Evolutionary conservation across 2,888 invertebrate species (phyloP), one percentile per base, ranked within the genome.

Genomic region (Lycaena phlaeas): DNA sequence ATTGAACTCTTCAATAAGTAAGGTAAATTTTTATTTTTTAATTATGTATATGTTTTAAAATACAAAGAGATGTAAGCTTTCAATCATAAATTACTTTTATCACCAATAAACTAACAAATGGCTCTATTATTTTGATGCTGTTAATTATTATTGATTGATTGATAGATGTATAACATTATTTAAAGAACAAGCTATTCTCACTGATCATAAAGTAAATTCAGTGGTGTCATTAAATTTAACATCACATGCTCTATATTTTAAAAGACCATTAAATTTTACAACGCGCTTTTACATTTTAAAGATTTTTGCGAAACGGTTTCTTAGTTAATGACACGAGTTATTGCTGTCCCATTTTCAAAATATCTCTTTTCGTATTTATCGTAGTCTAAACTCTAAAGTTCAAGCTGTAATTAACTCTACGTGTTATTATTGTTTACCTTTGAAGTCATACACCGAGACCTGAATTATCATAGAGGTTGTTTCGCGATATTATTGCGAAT

Each of bases 201-300:
- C 17, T 27, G 43, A 12, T 34, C 39, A 42, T 44, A 48, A 44
- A 49, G 41, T 45, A 30, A 41, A 45, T 26, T 28, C 39, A 17
- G 31, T 27, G 17, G 31, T 27, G 36, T 39, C 41, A 46, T 45
- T 46, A 50, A 50, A 46, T 42, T 39, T 37, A 44, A 34, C 41
- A 36, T 28, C 41, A 38, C 40, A 36, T 28, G 28, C 14, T 41
- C 41, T 42, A 34, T 36, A 29, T 39, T 25, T 17, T 12, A 25
- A 40, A 38, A 27, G 37, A 45, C 30, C 45, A 29, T 48, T 43
- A 49, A 44, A 40, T 31, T 36, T 36, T 37, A 40, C 40, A 25
- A 26, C 12, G 7, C 18, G 11, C n/a, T n/a, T n/a, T 4, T 18
- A 18, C 22, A 1, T 34, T 31, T 34, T 22, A 12, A 9, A 2